Evolutionary conservation across 2,113 vertebrate genomes (phyloP).

Genomic region (Callithrix jacchus): DNA sequence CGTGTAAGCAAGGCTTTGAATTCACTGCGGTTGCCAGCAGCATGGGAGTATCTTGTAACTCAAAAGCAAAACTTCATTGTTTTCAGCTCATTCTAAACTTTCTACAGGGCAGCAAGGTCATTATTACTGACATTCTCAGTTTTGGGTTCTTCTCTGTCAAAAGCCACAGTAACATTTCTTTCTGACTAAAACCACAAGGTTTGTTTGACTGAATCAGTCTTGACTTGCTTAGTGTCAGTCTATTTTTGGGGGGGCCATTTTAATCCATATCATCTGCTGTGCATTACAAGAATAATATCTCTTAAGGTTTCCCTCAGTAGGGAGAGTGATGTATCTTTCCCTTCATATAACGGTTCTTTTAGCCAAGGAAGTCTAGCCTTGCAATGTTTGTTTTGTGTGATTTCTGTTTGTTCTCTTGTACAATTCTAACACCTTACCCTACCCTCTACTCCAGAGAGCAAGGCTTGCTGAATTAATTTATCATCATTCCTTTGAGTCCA

Average conservation of each 20-base stretch:
- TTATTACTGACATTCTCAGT: not conserved
- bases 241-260: not conserved
- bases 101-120: not conserved
- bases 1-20: not conserved
- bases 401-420: not conserved
- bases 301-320: not conserved
- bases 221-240: not conserved
- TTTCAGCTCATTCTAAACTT: not conserved
- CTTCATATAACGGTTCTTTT: not conserved
- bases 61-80: not conserved
- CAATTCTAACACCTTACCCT: not conserved
- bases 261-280: not conserved
- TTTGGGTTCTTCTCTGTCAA: not conserved
- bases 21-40: not conserved
- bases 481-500: not conserved
- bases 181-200: not conserved
- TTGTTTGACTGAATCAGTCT: not conserved
- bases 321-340: not conserved
- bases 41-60: not conserved
- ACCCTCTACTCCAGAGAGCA: not conserved
- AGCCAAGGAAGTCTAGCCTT: not conserved
- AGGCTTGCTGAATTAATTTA: not conserved
- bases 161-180: not conserved
- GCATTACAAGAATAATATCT: not conserved
- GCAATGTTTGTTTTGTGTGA: not conserved